Evolutionary conservation across 1,140 invertebrate species (phyloP).

Genomic region (Ectropis grisescens): DNA sequence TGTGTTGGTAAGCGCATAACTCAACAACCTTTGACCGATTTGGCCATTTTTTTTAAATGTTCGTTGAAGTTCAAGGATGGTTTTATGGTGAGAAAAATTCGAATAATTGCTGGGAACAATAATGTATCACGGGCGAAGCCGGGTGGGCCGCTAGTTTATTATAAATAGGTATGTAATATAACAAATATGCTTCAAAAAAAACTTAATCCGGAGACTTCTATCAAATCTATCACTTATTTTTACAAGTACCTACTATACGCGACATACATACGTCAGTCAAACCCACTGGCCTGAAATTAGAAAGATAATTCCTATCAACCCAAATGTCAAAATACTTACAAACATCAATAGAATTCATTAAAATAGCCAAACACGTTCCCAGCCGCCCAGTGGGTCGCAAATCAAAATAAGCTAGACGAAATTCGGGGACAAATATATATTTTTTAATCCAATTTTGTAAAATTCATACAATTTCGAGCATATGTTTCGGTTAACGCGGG

Average conservation of each 20-base stretch:
- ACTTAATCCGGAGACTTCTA: neutral
- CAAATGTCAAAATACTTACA: constrained; percentile 38
- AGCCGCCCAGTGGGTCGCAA: constrained; percentile 21
- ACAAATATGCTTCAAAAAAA: too few species aligned
- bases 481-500: constrained; percentile 27
- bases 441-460: constrained; percentile 58
- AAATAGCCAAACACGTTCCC: constrained; percentile 20
- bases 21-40: too few species aligned
- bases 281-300: neutral
- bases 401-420: constrained; percentile 41
- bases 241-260: too few species aligned
- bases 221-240: neutral
- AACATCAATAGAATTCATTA: constrained; percentile 32
- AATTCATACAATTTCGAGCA: constrained; percentile 40
- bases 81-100: too few species aligned
- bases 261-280: neutral
- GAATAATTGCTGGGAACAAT: too few species aligned
- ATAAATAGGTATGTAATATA: too few species aligned
- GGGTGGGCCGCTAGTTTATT: too few species aligned
- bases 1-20: too few species aligned
- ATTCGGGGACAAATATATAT: constrained; percentile 20
- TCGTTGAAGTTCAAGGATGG: too few species aligned
- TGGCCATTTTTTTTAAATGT: too few species aligned
- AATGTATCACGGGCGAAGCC: too few species aligned
- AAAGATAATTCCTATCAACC: too few species aligned